phyloP scores from a whole-genome alignment of 2,888 invertebrate species.

The Conchocele bisecta region DNA sequence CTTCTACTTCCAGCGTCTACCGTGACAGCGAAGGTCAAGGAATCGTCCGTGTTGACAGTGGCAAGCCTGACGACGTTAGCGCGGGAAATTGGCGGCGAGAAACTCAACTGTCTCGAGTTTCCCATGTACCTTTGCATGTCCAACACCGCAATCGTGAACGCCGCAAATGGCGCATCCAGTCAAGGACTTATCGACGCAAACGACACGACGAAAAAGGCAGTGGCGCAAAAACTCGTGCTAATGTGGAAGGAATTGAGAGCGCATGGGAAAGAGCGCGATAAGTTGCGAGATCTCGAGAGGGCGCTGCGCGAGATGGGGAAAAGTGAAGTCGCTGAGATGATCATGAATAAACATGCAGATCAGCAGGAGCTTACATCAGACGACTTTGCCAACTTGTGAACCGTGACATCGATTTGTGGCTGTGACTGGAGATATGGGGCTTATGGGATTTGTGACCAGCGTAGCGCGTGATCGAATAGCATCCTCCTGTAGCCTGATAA shows the following conservation, averaged over 20 bases:
- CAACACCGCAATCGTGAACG: conserved; percentile 69
- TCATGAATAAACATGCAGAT: conserved; percentile 67
- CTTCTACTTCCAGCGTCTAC: conserved; percentile 58
- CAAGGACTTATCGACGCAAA: conserved; percentile 49
- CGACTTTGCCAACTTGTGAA: too few species aligned
- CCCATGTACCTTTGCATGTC: conserved; percentile 74
- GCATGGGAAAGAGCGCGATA: conserved; percentile 68
- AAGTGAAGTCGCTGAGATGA: conserved; percentile 67
- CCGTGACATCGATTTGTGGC: too few species aligned
- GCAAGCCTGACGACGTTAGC: conserved; percentile 64
- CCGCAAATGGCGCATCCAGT: conserved; percentile 51
- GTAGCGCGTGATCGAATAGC: too few species aligned
- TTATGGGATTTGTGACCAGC: too few species aligned
- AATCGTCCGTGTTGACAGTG: conserved; percentile 66
- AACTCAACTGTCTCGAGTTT: conserved; percentile 63
- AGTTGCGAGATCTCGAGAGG: conserved; percentile 68
- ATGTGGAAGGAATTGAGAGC: conserved; percentile 65
- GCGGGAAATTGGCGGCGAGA: conserved; percentile 62
- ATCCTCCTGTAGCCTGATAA: too few species aligned
- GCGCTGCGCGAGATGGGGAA: conserved; percentile 74
- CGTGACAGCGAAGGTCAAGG: conserved; percentile 52
- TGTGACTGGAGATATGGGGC: too few species aligned
- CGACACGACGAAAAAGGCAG: conserved; percentile 53
- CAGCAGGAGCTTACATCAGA: conserved; percentile 69
- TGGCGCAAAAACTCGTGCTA: conserved; percentile 62